phyloP scores from a whole-genome alignment of 1,140 invertebrate genomes.

The Halictus rubicundus region DNA sequence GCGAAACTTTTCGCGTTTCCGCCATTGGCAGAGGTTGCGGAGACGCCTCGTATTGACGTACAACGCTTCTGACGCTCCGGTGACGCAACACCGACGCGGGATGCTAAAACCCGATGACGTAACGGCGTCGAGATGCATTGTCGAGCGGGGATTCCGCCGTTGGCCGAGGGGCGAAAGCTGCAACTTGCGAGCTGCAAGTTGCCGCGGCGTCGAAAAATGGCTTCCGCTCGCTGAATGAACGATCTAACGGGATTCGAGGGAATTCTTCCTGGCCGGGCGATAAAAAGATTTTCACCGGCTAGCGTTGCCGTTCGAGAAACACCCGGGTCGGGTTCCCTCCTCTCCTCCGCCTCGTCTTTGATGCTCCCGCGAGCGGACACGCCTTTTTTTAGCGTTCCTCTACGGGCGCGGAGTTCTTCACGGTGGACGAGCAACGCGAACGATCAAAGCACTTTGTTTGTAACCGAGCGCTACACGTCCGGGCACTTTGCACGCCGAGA shows the following conservation, averaged over 20 bases:
- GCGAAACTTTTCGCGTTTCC: background rate
- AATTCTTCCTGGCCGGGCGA: too few relatives aligned
- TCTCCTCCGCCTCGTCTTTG: background rate
- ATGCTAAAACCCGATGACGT: constrained; percentile 5
- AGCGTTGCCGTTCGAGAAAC: background rate
- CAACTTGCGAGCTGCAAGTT: too few relatives aligned
- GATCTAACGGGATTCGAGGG: too few relatives aligned
- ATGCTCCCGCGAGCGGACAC: background rate
- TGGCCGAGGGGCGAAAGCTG: too few relatives aligned
- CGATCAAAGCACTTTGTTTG: background rate
- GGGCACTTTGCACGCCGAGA: background rate
- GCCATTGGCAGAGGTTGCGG: background rate
- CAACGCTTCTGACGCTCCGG: constrained; percentile 7
- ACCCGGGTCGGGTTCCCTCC: background rate
- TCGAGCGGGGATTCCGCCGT: background rate
- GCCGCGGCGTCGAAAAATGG: background rate
- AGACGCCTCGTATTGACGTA: constrained; percentile 30
- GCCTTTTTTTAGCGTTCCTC: constrained; percentile 6
- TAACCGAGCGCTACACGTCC: background rate
- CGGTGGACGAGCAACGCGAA: background rate
- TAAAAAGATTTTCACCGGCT: too few relatives aligned
- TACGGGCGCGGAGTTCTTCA: background rate
- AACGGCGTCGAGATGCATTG: background rate
- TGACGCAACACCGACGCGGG: constrained; percentile 16
- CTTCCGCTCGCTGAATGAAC: too few relatives aligned